phyloP scores from a whole-genome alignment of 2,113 vertebrate genomes.

The Agelaius tricolor region DNA sequence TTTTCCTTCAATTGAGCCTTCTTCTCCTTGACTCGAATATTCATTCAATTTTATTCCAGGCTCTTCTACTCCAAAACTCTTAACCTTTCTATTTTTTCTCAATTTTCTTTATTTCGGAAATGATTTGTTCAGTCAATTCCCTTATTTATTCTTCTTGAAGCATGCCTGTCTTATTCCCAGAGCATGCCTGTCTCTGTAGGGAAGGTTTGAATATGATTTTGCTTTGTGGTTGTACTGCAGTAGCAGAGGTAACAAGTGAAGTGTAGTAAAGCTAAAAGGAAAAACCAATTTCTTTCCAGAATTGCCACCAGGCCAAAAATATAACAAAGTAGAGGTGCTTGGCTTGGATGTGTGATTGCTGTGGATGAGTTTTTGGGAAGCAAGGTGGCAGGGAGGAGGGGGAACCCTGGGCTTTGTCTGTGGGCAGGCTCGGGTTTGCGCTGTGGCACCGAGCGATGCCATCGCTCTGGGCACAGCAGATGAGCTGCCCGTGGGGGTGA shows the following conservation, averaged over 20 bases:
- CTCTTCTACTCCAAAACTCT: neutral
- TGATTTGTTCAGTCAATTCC: neutral
- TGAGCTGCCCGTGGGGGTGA: neutral
- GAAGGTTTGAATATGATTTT: neutral
- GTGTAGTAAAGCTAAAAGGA: neutral
- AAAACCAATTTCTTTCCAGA: neutral
- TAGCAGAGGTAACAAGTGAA: neutral
- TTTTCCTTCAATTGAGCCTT: neutral
- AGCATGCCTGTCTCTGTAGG: neutral
- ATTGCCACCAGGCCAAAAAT: neutral
- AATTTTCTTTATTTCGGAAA: neutral
- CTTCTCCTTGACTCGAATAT: neutral
- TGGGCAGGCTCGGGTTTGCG: neutral
- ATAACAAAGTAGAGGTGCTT: neutral
- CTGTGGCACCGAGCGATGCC: rapidly evolving
- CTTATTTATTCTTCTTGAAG: neutral
- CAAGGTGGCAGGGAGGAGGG: neutral
- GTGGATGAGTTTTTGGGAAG: neutral
- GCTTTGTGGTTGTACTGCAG: neutral
- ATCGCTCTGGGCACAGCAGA: rapidly evolving
- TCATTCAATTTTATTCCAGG: neutral
- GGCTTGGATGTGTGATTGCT: neutral
- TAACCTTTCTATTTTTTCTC: neutral
- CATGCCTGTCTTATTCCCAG: neutral
- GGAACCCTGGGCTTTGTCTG: neutral